These are phyloP conservation scores for Lasioglossum lativentre DNA, from an alignment of 2,888 invertebrate species.

Conservation along the genomic window DNA sequence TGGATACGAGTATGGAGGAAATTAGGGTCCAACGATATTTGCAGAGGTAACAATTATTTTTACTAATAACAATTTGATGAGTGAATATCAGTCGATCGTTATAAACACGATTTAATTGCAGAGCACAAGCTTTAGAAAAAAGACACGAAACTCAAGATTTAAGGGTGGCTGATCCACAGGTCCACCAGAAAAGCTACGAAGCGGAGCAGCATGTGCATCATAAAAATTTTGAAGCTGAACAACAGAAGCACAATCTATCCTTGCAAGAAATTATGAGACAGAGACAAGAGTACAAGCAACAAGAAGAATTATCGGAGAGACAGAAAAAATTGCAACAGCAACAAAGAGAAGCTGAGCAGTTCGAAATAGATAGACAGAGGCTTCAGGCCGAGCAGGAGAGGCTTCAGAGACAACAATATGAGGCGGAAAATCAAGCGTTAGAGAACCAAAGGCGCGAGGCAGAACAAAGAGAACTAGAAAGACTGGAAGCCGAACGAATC, in stretches of 20 bases:
- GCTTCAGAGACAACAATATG: constrained; percentile 66
- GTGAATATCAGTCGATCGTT: not conserved
- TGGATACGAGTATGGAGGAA: constrained; percentile 93
- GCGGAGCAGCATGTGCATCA: constrained; percentile 43
- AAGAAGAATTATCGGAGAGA: constrained; percentile 66
- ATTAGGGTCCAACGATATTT: constrained; percentile 88
- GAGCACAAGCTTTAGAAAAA: constrained; percentile 47
- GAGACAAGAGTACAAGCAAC: constrained; percentile 70
- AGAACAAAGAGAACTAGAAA: constrained; percentile 72
- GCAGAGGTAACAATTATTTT: constrained; percentile 69
- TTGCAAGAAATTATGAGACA: constrained; percentile 69
- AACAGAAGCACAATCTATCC: constrained; percentile 61
- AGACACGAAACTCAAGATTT: constrained; percentile 53
- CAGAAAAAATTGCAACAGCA: constrained; percentile 63
- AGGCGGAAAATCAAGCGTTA: constrained; percentile 59
- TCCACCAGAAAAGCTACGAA: constrained; percentile 55
- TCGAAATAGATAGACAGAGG: constrained; percentile 61
- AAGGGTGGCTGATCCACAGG: constrained; percentile 45
- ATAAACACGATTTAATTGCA: constrained; percentile 20
- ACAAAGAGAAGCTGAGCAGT: constrained; percentile 59
- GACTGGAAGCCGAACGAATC: constrained; percentile 70
- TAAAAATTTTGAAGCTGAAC: constrained; percentile 55
- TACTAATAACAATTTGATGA: no score
- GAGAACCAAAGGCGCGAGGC: constrained; percentile 72
- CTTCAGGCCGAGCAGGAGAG: constrained; percentile 66